Evolutionary conservation across 2,113 vertebrate species (phyloP), one percentile per base, ranked within the genome.

Genomic region (Grallaria varia): DNA sequence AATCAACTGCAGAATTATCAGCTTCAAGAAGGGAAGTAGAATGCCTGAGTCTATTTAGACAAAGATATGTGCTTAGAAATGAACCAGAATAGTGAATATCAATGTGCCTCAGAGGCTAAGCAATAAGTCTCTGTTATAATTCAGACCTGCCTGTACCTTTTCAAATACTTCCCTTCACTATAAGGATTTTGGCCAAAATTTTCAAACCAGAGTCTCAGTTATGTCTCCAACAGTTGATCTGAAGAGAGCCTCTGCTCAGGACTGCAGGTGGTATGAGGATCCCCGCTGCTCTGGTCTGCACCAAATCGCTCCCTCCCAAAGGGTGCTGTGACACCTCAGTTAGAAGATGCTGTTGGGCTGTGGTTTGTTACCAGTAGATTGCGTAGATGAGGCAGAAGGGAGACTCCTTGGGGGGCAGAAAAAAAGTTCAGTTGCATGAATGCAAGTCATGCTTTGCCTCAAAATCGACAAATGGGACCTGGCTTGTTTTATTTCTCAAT

Each of bases 1-100:
- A 91, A 49, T 80, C 85, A 90, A 2, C 18, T 66, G 68, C 68
- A 83, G 75, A 83, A 71, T 81, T 69, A 91, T 33, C 63, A 77
- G 24, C 72, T 85, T 77, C 25, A 94, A 80, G 49, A 84, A 69
- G 55, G 23, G 18, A 85, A 90, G 24, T 80, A 42, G 77, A 94
- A 94, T 84, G n/a, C 22, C 44, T 27, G 64, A 74, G 13, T 81
- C 52, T 77, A 15, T 90, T 91, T 84, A 56, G 64, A 67, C 55
- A 87, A 55, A 67, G 52, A 28, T 40, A 27, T 0, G 0, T 84
- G 44, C 52, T 84, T 82, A 62, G 77, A 82, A 69, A 49, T 60
- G 40, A 78, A 25, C 24, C 30, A 74, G 39, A 74, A 28, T 3
- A 62, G 25, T 62, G 37, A 73, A 52, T 71, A 53, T 13, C 31